Evolutionary conservation across 2,888 invertebrate species (phyloP), one percentile per base, ranked within the genome.

Genomic region (Dichetophora obliterata): DNA sequence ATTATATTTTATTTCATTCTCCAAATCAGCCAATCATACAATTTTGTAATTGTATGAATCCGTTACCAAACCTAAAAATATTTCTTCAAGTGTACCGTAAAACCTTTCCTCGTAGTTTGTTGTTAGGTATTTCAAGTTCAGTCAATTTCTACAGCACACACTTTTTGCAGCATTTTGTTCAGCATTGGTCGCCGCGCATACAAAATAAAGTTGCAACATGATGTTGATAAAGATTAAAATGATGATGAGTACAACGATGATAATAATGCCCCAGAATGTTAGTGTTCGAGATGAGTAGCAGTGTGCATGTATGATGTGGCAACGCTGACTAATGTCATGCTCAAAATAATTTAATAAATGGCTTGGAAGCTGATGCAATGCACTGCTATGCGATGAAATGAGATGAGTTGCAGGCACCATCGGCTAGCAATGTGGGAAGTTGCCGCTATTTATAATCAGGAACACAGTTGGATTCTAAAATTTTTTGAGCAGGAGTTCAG

Each of bases 271-370:
- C 37, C 54, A 6, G n/a, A n/a, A 22, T 31, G 37, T 31, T 43
- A 4, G 22, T 43, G 19, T 27, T 34, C 4, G 4, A 11, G 31
- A 54, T 52, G 27, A 22, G 54, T 27, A 48, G 16, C 1, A 27
- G 71, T 59, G n/a, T 59, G 34, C 34, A 57, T 24, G 34, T 16
- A 37, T 19, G 59, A 37, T 72, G 72, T 27, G 72, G 72, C 50
- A 72, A 61, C 50, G 48, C 48, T 43, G 61, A 22, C 48, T 72
- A 43, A 61, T 48, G 50, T 50, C 24, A 72, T 48, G 72, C 72
- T 61, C 59, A 72, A 72, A 75, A 69, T 75, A 69, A 61, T 69
- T 76, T 72, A 72, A 50, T 68, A 72, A 76, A 76, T 73, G 68
- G 68, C 34, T 43, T 31, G 57, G 59, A 72, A 76, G 50, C 19